phyloP scores from a whole-genome alignment of 2,888 invertebrate genomes.

The Leptogaster cylindrica region DNA sequence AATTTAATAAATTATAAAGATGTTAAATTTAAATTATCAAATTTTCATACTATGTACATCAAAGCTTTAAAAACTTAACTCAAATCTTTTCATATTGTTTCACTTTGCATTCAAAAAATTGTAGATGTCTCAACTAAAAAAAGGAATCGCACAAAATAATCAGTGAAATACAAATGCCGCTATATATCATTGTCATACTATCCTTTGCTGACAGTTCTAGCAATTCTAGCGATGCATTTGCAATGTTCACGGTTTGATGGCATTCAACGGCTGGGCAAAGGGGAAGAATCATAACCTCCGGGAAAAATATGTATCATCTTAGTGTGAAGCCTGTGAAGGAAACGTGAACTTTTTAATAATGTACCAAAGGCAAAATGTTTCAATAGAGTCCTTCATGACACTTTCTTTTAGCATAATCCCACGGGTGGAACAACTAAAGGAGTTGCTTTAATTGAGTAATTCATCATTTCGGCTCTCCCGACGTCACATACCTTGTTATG shows the following conservation, averaged over 20 bases:
- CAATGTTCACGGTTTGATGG: conserved; percentile 17
- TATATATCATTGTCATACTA: conserved; percentile 2
- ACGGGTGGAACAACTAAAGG: conserved; percentile 11
- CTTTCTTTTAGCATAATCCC: background rate
- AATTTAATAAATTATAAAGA: no score
- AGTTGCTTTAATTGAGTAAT: conserved; percentile 15
- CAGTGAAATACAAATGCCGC: background rate
- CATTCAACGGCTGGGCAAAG: background rate
- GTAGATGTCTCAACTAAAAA: no score
- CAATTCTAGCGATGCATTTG: conserved; percentile 25
- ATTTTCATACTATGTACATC: background rate
- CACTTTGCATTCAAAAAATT: background rate
- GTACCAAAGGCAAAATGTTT: background rate
- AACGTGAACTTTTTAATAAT: background rate
- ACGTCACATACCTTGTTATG: background rate
- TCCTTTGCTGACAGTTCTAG: conserved; percentile 17
- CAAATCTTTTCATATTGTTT: no score
- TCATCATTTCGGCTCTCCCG: background rate
- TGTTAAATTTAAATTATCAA: background rate
- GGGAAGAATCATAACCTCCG: background rate
- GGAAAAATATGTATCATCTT: conserved; percentile 6
- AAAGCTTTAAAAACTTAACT: no score
- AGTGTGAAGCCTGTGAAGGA: background rate
- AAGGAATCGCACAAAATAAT: conserved; percentile 9
- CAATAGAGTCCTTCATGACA: background rate